Percentiles rank a stretch among this genome's conserved stretches.
phyloP scores from a whole-genome alignment of 2,888 invertebrate genomes.

The Pteria penguin region DNA sequence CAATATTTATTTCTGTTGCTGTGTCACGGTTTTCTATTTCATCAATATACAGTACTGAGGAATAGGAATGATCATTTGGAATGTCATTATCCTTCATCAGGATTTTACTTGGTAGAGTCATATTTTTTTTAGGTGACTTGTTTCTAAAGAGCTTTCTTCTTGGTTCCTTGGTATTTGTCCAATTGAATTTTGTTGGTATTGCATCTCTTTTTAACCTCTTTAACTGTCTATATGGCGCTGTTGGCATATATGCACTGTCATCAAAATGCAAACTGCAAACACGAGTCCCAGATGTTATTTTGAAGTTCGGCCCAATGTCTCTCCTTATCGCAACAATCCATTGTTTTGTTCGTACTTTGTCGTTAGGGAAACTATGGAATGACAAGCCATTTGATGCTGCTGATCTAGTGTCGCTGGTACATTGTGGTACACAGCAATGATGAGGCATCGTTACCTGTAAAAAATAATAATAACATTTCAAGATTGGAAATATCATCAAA shows the following conservation, averaged over 20 bases:
- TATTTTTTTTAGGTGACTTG: not conserved
- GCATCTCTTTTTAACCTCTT: not conserved
- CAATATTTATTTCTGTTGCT: no score
- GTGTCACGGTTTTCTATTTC: no score
- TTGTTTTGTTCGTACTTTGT: not conserved
- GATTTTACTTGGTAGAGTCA: not conserved
- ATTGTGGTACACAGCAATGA: slow-evolving; percentile 13
- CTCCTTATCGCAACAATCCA: slow-evolving; percentile 10
- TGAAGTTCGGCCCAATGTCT: not conserved
- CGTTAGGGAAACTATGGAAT: slow-evolving; percentile 13
- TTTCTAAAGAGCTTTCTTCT: not conserved
- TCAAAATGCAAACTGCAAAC: slow-evolving; percentile 4
- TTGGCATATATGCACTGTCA: not conserved
- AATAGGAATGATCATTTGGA: not conserved
- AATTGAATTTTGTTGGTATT: not conserved
- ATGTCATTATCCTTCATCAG: not conserved
- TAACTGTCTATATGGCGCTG: not conserved
- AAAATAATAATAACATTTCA: no score
- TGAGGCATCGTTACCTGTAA: no score
- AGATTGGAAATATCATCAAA: no score
- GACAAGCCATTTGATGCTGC: not conserved
- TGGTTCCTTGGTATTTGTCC: not conserved
- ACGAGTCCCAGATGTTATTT: not conserved
- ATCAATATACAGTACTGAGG: no score
- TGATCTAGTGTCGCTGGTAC: not conserved